phyloP scores from a whole-genome alignment of 2,888 invertebrate species.

The Drosophila mettleri region DNA sequence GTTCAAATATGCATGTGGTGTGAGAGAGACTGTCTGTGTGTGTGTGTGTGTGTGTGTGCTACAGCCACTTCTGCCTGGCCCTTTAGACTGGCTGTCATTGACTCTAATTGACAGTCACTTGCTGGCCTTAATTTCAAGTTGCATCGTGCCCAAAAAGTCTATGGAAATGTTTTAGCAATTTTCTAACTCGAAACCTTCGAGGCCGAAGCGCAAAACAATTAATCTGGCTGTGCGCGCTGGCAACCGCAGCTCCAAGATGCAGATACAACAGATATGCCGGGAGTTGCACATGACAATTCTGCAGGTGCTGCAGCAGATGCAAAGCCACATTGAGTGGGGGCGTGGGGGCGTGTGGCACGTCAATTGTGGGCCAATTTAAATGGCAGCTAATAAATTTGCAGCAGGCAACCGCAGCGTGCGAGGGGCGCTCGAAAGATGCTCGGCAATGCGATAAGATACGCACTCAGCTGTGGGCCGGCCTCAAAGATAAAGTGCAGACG shows the following conservation, averaged over 20 bases:
- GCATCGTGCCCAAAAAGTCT: constrained; percentile 28
- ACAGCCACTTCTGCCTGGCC: background rate
- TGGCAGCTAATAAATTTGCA: constrained; percentile 78
- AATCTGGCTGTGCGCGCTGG: constrained; percentile 34
- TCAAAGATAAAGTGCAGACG: constrained; percentile 49
- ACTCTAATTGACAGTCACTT: constrained; percentile 42
- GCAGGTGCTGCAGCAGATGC: constrained; percentile 49
- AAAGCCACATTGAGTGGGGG: constrained; percentile 34
- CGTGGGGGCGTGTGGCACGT: constrained; percentile 21
- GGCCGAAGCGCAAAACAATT: constrained; percentile 39
- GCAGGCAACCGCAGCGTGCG: constrained; percentile 53
- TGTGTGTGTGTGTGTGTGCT: constrained; percentile 1
- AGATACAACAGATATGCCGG: constrained; percentile 14
- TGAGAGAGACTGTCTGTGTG: background rate
- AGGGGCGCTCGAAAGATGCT: constrained; percentile 40
- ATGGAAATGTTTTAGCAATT: constrained; percentile 33
- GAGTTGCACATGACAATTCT: constrained; percentile 24
- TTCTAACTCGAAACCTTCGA: constrained; percentile 5
- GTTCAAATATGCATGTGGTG: constrained; percentile 48
- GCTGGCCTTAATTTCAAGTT: constrained; percentile 15
- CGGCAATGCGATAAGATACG: constrained; percentile 45
- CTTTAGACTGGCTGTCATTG: constrained; percentile 16
- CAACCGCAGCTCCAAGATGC: constrained; percentile 35
- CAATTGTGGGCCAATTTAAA: constrained; percentile 64
- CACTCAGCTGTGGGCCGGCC: constrained; percentile 30